Percentiles rank a stretch among this genome's conserved stretches.
Conservation (phyloP, 2,797 vertebrate species). For the Hypotaenidia okinawae region DNA sequence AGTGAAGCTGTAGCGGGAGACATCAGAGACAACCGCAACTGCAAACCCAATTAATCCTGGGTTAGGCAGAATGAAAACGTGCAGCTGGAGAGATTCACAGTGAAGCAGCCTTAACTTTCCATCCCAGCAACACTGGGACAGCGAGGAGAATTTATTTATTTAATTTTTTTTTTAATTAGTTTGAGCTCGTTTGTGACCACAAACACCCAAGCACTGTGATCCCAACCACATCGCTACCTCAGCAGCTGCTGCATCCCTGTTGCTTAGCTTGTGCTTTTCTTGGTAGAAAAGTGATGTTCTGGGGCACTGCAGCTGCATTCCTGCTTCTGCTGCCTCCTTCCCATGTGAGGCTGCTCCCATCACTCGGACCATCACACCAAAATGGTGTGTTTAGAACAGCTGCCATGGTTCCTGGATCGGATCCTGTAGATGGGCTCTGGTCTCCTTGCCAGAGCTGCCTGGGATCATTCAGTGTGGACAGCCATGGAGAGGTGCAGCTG, state of each 20-base stretch:
- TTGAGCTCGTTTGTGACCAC: background rate
- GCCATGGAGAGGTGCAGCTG: fast-evolving
- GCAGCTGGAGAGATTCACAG: background rate
- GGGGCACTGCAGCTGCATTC: background rate
- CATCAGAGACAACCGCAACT: background rate
- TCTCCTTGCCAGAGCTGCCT: background rate
- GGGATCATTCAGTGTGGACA: background rate
- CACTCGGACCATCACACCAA: background rate
- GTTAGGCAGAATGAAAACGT: background rate
- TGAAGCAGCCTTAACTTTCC: background rate
- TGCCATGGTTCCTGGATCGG: fast-evolving
- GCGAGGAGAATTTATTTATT: background rate
- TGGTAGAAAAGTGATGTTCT: background rate
- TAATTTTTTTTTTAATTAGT: background rate
- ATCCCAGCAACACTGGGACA: background rate
- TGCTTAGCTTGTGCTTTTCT: background rate
- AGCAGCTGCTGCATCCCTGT: background rate
- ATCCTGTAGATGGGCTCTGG: background rate
- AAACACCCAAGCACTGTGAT: fast-evolving
- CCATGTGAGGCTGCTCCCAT: background rate
- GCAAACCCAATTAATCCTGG: conserved; percentile 31
- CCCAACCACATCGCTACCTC: background rate
- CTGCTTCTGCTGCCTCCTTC: background rate
- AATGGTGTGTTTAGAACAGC: background rate
- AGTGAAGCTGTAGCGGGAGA: background rate